Percentiles rank a stretch among this genome's conserved stretches.
These are phyloP conservation scores for Ancistrus triradiatus DNA, from an alignment of 2,113 vertebrate genomes.

Conservation along the genomic window DNA sequence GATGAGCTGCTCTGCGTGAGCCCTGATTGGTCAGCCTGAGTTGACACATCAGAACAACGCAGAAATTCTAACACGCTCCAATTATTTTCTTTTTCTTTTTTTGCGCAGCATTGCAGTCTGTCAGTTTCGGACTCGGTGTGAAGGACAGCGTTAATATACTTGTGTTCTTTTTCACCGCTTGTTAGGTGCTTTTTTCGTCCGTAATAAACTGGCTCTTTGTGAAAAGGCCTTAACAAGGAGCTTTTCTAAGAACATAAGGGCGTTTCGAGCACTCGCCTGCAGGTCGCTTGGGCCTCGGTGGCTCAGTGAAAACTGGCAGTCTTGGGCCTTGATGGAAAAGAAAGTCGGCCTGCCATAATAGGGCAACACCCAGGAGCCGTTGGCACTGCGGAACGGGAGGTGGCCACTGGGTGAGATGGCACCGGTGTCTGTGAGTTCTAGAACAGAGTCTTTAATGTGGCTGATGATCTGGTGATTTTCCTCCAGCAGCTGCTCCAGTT, in stretches of 20 bases:
- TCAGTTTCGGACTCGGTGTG: too few relatives aligned
- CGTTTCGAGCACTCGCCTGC: slow-evolving; percentile 69
- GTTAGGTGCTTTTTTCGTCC: too few relatives aligned
- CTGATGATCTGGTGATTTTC: slow-evolving; percentile 99
- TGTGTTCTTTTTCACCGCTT: too few relatives aligned
- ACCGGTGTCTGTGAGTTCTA: slow-evolving; percentile 90
- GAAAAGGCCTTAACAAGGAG: too few relatives aligned
- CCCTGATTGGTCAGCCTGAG: too few relatives aligned
- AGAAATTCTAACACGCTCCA: too few relatives aligned
- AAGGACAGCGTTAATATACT: too few relatives aligned
- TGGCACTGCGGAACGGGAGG: slow-evolving; percentile 77
- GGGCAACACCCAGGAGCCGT: slow-evolving; percentile 87
- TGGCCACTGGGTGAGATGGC: slow-evolving; percentile 74
- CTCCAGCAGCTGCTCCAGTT: slow-evolving; percentile 95
- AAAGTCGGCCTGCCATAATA: slow-evolving; percentile 83
- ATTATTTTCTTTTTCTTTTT: too few relatives aligned
- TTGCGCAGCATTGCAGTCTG: too few relatives aligned
- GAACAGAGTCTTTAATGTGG: slow-evolving; percentile 97
- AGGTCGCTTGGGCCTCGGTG: slow-evolving; percentile 74
- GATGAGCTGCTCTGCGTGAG: too few relatives aligned
- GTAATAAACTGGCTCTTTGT: too few relatives aligned
- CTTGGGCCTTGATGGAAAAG: slow-evolving; percentile 81
- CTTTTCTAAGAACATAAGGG: neutral
- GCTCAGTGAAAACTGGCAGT: slow-evolving; percentile 84
- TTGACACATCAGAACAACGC: too few relatives aligned